Base-by-base conservation (phyloP, 2,888 invertebrate species). In the Schrankia costaestrigalis region DNA sequence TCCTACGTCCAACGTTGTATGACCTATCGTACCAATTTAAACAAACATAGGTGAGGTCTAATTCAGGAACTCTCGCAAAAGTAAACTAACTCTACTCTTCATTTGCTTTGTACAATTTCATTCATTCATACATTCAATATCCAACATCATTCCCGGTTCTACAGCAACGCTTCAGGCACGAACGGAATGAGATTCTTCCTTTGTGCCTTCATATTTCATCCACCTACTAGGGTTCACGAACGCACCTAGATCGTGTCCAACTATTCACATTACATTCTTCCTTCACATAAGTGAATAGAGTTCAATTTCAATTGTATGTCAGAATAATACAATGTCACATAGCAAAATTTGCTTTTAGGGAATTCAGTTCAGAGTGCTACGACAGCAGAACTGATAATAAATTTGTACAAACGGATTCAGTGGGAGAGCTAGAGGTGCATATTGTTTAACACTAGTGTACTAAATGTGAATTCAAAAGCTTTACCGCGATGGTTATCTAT, bases 161-260 rank as follows among this genome's bases (percentile, higher is more conserved):
- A 52, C 46, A 68, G 59, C 62, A 66, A 64, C 59, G 73, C 75
- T 69, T 55, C 63, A 62, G 73, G 73, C 74, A 66, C 59, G 59
- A 62, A 59, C 63, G 62, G 72, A 77, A 77, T 74, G 70, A 70
- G 75, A 76, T 78, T 77, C 78, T 76, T 75, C 72, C 75, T 77
- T 77, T 79, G 72, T 75, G 65, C 66, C 65, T 67, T 73, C 77
- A 78, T 77, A 79, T 81, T 78, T 78, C 76, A 78, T 75, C 65
- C 63, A 77, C 64, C 71, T 70, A 66, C 69, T 62, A 51, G 56
- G 54, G 57, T 59, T 49, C 57, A 71, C 61, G 56, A 64, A 67
- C 70, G 63, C 68, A 71, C 63, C 58, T 57, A 52, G 47, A 54
- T 60, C 56, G 53, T 58, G 57, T 48, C 51, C 41, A 35, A 26